phyloP scores from a whole-genome alignment of 2,888 invertebrate species.

The Agapostemon virescens region DNA sequence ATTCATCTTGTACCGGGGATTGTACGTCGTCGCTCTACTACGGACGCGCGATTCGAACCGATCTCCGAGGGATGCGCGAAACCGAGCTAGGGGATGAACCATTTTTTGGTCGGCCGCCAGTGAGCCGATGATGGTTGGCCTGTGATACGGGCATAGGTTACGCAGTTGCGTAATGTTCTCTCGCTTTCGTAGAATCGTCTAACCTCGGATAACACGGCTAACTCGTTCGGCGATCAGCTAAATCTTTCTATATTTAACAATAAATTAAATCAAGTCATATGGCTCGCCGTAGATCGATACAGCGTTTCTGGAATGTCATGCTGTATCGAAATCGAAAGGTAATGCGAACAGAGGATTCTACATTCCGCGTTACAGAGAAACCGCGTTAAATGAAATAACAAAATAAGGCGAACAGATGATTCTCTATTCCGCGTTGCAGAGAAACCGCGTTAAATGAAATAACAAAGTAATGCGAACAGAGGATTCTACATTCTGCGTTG shows the following conservation, averaged over 20 bases:
- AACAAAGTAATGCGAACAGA: no score
- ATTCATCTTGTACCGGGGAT: background rate
- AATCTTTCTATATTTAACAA: background rate
- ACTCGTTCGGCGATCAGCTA: background rate
- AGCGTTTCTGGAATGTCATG: no score
- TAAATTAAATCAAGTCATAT: no score
- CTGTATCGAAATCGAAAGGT: no score
- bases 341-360: no score
- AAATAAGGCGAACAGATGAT: no score
- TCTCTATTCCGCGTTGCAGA: no score
- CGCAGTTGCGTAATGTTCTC: background rate
- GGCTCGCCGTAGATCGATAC: no score
- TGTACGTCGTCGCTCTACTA: background rate
- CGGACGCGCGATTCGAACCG: background rate
- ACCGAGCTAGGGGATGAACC: constrained; percentile 1
- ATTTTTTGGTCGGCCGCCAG: constrained; percentile 3
- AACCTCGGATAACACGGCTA: background rate
- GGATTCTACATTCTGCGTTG: no score
- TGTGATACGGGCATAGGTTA: background rate
- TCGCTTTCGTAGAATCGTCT: background rate
- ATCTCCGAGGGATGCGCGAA: background rate
- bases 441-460: no score
- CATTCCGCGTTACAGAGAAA: no score
- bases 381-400: no score
- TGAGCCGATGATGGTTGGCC: background rate